Evolutionary conservation across 2,888 invertebrate genomes (phyloP).

Genomic region (Cerastis rubricosa): DNA sequence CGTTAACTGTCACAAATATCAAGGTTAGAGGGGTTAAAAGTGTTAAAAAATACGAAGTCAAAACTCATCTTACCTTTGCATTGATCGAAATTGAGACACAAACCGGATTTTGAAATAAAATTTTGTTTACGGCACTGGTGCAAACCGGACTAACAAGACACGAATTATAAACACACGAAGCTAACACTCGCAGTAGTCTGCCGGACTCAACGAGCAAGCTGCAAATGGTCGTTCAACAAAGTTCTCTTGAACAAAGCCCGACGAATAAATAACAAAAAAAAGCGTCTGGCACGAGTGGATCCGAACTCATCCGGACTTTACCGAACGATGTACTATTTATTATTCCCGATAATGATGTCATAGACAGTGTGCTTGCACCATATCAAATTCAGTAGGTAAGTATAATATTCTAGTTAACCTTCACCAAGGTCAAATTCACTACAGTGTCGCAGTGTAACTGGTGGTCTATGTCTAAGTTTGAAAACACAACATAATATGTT

Average conservation of each 20-base stretch:
- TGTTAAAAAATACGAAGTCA: not conserved
- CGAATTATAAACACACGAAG: conserved; percentile 12
- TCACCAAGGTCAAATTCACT: conserved; percentile 3
- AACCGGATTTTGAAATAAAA: conserved; percentile 49
- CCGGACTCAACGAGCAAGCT: conserved; percentile 30
- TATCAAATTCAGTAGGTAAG: not conserved
- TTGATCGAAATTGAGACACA: conserved; percentile 25
- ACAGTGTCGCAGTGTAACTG: not conserved
- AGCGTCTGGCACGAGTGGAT: conserved; percentile 43
- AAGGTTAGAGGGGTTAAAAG: conserved; percentile 24
- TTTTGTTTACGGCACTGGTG: conserved; percentile 37
- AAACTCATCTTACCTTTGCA: conserved; percentile 52
- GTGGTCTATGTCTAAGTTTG: not conserved
- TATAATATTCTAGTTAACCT: not conserved
- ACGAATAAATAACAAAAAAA: conserved; percentile 33
- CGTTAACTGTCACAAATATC: conserved; percentile 20
- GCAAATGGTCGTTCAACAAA: conserved; percentile 49
- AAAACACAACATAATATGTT: too few relatives aligned
- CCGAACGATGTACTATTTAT: conserved; percentile 31
- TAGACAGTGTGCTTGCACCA: not conserved
- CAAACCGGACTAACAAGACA: conserved; percentile 49
- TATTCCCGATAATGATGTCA: conserved; percentile 41
- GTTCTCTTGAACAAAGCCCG: conserved; percentile 32
- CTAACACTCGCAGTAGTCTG: conserved; percentile 25
- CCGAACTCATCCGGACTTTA: conserved; percentile 48